Percentiles rank a stretch among this genome's conserved stretches.
phyloP scores from a whole-genome alignment of 2,797 vertebrate genomes.

The Leontopithecus rosalia region DNA sequence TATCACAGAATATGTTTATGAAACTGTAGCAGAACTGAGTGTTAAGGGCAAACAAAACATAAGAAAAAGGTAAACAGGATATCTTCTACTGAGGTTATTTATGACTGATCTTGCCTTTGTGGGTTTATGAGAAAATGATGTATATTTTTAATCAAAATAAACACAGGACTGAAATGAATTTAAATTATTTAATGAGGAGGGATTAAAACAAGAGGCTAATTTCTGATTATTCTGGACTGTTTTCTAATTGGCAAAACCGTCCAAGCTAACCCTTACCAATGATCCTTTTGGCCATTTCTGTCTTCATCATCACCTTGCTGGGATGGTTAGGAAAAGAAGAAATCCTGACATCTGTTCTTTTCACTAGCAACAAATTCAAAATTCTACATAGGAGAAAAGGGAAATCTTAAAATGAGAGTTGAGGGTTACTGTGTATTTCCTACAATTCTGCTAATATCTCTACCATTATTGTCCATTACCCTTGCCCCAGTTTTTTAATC shows the following conservation, averaged over 20 bases:
- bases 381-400: background rate
- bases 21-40: background rate
- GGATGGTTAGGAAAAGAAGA: background rate
- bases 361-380: background rate
- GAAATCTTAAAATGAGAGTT: background rate
- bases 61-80: background rate
- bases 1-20: background rate
- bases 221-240: background rate
- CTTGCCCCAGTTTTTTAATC: background rate
- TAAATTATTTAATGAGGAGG: background rate
- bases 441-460: background rate
- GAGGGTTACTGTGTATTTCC: background rate
- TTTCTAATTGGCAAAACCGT: background rate
- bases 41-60: background rate
- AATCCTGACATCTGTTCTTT: background rate
- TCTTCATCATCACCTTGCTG: background rate
- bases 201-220: background rate
- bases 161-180: background rate
- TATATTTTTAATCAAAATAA: constrained; percentile 5
- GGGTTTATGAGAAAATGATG: background rate
- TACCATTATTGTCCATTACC: background rate
- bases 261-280: background rate
- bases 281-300: background rate
- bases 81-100: background rate
- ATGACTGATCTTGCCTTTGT: background rate